Conservation (phyloP, 2,888 invertebrate genomes). For the Parnassius glacialis region DNA sequence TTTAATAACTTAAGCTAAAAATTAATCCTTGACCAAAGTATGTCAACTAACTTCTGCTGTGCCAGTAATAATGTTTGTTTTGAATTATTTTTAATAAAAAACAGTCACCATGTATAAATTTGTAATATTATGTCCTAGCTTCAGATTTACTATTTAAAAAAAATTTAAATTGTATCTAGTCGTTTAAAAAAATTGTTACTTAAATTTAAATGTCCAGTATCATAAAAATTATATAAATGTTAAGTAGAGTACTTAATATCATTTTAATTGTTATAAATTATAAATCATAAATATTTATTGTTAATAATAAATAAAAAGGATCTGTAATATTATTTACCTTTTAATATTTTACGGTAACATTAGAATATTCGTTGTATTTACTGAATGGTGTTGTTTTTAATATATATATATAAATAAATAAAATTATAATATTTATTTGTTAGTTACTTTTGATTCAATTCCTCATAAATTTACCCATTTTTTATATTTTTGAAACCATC, state of each 20-base stretch:
- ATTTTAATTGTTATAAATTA: slow-evolving; percentile 12
- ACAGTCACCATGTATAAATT: too few relatives aligned
- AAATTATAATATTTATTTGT: not conserved
- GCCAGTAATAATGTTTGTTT: too few relatives aligned
- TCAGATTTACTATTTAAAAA: too few relatives aligned
- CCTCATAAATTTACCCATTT: too few relatives aligned
- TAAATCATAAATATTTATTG: not conserved
- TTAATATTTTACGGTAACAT: slow-evolving; percentile 30
- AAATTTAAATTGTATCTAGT: too few relatives aligned
- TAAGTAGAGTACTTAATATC: slow-evolving; percentile 28
- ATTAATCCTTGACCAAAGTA: too few relatives aligned
- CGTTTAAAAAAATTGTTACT: not conserved
- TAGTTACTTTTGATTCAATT: too few relatives aligned
- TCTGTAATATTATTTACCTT: slow-evolving; percentile 24
- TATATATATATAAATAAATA: slow-evolving; percentile 23
- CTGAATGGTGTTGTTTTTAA: slow-evolving; percentile 37
- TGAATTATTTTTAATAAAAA: too few relatives aligned
- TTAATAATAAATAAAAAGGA: slow-evolving; percentile 24
- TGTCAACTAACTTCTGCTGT: too few relatives aligned
- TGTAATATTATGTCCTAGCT: too few relatives aligned
- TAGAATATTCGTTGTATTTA: slow-evolving; percentile 22
- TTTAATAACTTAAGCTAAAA: too few relatives aligned
- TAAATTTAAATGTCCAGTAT: slow-evolving; percentile 8
- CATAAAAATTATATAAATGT: slow-evolving; percentile 17
- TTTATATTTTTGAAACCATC: too few relatives aligned